A percentile compares a stretch with the other conserved stretches of the same genome.
Evolutionary conservation across 2,797 vertebrate genomes (phyloP).

Genomic region (Clamator glandarius): DNA sequence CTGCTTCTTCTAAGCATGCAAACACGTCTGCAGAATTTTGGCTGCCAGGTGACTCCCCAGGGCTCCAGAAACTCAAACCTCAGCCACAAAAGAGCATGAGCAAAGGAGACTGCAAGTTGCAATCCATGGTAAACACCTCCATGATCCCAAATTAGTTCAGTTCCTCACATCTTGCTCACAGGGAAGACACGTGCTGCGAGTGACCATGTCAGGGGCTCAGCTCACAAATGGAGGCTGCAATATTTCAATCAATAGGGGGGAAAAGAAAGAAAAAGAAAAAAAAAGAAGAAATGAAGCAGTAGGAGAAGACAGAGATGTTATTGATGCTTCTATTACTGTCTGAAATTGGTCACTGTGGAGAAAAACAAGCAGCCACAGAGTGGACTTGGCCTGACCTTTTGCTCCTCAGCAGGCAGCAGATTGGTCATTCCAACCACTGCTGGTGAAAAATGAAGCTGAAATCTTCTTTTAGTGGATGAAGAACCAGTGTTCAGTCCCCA

Average conservation of each 20-base stretch:
- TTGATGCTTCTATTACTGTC: constrained; percentile 65
- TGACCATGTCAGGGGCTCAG: background rate
- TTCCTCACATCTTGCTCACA: background rate
- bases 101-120: background rate
- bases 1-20: background rate
- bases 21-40: accelerated
- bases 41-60: background rate
- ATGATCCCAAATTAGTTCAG: background rate
- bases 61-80: background rate
- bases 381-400: constrained; percentile 50
- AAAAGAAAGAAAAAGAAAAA: background rate
- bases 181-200: background rate
- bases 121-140: background rate
- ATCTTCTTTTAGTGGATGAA: constrained; percentile 21
- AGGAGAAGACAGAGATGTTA: constrained; percentile 55
- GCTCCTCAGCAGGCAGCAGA: constrained; percentile 33
- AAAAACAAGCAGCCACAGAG: constrained; percentile 63
- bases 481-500: background rate
- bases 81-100: background rate
- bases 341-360: constrained; percentile 69
- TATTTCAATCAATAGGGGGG: constrained; percentile 46
- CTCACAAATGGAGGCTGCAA: constrained; percentile 24
- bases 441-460: constrained; percentile 56
- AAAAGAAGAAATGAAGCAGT: background rate
- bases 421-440: constrained; percentile 54